A percentile compares a stretch with the other conserved stretches of the same genome.
phyloP scores from a whole-genome alignment of 2,113 vertebrate species.

The Hippoglossus stenolepis region DNA sequence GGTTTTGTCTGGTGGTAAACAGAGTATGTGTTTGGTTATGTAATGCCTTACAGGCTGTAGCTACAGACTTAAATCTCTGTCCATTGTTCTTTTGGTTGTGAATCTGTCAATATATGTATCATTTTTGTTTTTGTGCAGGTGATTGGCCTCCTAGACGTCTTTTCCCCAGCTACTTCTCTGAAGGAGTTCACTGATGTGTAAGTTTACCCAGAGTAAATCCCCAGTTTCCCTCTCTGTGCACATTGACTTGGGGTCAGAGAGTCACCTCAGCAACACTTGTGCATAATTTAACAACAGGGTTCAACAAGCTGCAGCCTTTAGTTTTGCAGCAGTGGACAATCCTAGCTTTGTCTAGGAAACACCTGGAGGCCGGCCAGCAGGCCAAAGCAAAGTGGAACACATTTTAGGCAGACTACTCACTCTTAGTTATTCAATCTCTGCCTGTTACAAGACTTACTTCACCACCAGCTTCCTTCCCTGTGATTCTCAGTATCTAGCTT shows the following conservation, averaged over 20 bases:
- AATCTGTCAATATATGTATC: not conserved
- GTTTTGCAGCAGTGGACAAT: slow-evolving; percentile 43
- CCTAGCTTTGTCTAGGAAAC: slow-evolving; percentile 48
- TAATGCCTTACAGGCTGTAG: not conserved
- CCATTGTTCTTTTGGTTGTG: not conserved
- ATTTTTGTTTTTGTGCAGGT: slow-evolving; percentile 82
- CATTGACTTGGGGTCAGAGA: not conserved
- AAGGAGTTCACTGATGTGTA: slow-evolving; percentile 98
- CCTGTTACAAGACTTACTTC: slow-evolving; percentile 39
- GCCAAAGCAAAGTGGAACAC: slow-evolving; percentile 51
- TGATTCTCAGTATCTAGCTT: slow-evolving; percentile 27
- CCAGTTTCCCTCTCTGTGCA: not conserved
- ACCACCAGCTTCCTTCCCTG: slow-evolving; percentile 36
- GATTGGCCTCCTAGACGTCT: slow-evolving; percentile 96
- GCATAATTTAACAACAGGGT: slow-evolving; percentile 1
- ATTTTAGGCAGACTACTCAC: slow-evolving; percentile 24
- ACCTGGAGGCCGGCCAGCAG: slow-evolving; percentile 59
- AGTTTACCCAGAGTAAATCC: slow-evolving; percentile 64
- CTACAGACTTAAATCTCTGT: not conserved
- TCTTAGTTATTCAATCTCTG: slow-evolving; percentile 41
- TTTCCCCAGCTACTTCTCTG: slow-evolving; percentile 91
- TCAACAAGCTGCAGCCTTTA: slow-evolving; percentile 1
- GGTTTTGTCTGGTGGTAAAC: not conserved
- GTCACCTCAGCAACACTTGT: not conserved
- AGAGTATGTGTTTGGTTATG: not conserved